Evolutionary conservation across 2,888 invertebrate genomes (phyloP), one percentile per base, ranked within the genome.

Genomic region (Lasioglossum zephyrum): DNA sequence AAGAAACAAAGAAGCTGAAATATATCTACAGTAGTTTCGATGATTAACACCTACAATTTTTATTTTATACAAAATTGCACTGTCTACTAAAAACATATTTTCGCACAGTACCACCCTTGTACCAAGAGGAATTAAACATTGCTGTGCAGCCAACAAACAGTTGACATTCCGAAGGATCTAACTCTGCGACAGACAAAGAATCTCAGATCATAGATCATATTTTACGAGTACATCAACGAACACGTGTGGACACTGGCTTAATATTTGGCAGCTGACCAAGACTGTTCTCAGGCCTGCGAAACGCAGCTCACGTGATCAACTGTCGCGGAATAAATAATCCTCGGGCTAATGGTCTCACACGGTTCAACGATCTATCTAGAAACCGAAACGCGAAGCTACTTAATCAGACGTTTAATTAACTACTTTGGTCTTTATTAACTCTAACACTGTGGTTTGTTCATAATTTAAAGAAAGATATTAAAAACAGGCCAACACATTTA

Each of bases 201-300:
- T 36, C 8, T 41, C 6, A 41, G 22, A 36, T 39, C 39, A 2
- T 18, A 1, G 11, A 57, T 72, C 26, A 39, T 36, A 49, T 74
- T 41, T 53, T 41, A 49, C 72, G 53, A 39, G 5, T 53, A 41
- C 53, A 63, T 76, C 49, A 57, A 13, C 44, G 41, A 41, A n/a
- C 36, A 39, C 22, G 26, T 39, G 44, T 9, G 26, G 39, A 53
- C 26, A 13, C 11, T 26, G 31, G 13, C n/a, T 39, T 4, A 60
- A 77, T 72, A 72, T 78, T 84, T 86, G 86, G 84, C 79, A 31
- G 73, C 8, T 16, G 4, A 81, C 86, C 86, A 86, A 84, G 26
- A 39, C 39, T 5, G n/a, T 41, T 9, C 39, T 69, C 47, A 47
- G 44, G 13, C 26, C 47, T 60, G 18, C 41, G 22, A 74, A 84